A percentile compares a stretch with the other conserved stretches of the same genome.
These are phyloP conservation scores for Morpho deidamia DNA, from an alignment of 2,888 invertebrate genomes.

Conservation along the genomic window DNA sequence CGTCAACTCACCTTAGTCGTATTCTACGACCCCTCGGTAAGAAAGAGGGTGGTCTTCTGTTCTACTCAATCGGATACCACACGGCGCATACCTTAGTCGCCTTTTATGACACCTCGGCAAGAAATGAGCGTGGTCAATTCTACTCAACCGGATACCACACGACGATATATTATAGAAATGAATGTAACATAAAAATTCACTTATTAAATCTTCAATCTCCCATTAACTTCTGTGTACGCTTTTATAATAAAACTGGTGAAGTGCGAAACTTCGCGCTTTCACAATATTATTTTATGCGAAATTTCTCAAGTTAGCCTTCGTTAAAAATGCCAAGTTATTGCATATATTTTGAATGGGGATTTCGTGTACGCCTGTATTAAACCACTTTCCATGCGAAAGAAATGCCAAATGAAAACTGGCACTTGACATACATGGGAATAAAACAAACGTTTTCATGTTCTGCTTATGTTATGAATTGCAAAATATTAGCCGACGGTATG, in stretches of 20 bases:
- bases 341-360: slow-evolving; percentile 2
- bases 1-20: too few species aligned
- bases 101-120: too few species aligned
- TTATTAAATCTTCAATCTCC: slow-evolving; percentile 1
- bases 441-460: too few species aligned
- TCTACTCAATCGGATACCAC: too few species aligned
- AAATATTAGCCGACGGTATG: too few species aligned
- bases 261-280: slow-evolving; percentile 16
- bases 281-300: slow-evolving; percentile 12
- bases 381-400: slow-evolving; percentile 3
- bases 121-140: too few species aligned
- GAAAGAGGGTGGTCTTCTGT: too few species aligned
- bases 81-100: too few species aligned
- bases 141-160: too few species aligned
- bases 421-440: too few species aligned
- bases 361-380: background rate
- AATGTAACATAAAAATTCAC: background rate
- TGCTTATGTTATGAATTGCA: background rate
- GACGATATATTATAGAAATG: too few species aligned
- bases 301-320: slow-evolving; percentile 11
- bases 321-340: slow-evolving; percentile 7
- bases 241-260: slow-evolving; percentile 9
- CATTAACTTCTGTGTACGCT: slow-evolving; percentile 3
- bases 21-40: too few species aligned
- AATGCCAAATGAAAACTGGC: background rate